Base-by-base conservation (phyloP, 2,888 invertebrate species). In the Galerucella calmariensis region DNA sequence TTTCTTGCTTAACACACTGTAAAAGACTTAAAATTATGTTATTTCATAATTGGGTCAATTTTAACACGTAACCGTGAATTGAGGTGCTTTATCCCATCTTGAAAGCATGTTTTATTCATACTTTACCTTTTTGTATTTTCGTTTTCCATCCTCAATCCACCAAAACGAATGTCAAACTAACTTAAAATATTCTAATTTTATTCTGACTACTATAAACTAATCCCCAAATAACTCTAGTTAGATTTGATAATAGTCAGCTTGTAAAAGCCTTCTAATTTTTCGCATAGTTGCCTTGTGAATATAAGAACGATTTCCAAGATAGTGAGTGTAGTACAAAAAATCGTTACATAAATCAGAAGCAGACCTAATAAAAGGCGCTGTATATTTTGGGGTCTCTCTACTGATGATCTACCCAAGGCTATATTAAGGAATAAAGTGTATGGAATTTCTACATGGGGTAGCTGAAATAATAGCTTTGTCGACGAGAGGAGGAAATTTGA, bases 271-370 rank as follows among this genome's bases (percentile, higher is more conserved):
- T 78, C 74, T 76, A 76, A 78, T 77, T 78, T 70, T 73, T 76
- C 74, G 77, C 76, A 61, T 44, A 44, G 63, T 63, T 63, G 44
- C 63, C 44, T 63, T 63, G 63, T 63, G 35, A 41, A 63, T 6
- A 63, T 63, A 63, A 16, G 16, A 44, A 41, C 63, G 46, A 65
- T 65, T 63, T 65, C 44, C 20, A 16, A 16, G 63, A 63, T 2
- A 80, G 78, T 77, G 77, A 78, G 69, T 79, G 78, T 77, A 75
- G 51, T 69, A 77, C 69, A 77, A 73, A 76, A 73, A 79, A 77
- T 75, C 77, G 74, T 78, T 73, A 76, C 78, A 78, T 78, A 77
- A 80, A 79, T 79, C 79, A 78, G 78, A 68, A 67, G 70, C 74
- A 77, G 77, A 65, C 70, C 73, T 75, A 73, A 48, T 74, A 74